These are phyloP conservation scores for Okapia johnstoni DNA, from an alignment of 2,113 vertebrate genomes.

Conservation along the genomic window DNA sequence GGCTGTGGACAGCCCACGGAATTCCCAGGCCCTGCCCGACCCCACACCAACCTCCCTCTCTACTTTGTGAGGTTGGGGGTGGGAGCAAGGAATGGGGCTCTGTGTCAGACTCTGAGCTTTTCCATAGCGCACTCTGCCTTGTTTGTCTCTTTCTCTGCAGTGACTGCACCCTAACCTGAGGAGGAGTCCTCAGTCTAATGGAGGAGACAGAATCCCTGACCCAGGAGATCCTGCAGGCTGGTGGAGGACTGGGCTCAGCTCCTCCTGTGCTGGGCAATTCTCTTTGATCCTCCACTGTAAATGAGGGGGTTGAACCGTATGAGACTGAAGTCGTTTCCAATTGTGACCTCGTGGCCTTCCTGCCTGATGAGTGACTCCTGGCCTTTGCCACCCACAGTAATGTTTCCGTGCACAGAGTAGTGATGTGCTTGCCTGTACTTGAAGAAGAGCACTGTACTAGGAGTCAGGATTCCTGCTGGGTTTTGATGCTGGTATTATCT, in stretches of 20 bases:
- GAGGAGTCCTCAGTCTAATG: neutral
- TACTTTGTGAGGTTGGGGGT: neutral
- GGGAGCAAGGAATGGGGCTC: neutral
- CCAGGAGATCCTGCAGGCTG: neutral
- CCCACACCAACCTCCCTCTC: neutral
- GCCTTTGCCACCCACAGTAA: neutral
- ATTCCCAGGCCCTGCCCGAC: constrained; percentile 67
- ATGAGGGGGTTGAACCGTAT: neutral
- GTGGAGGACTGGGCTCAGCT: neutral
- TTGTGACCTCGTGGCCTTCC: neutral
- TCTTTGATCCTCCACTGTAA: neutral
- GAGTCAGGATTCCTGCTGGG: neutral
- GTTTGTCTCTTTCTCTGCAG: neutral
- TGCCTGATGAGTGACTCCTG: neutral
- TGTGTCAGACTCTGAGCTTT: neutral
- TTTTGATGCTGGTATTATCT: neutral
- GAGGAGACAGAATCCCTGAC: neutral
- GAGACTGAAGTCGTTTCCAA: neutral
- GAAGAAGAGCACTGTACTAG: neutral
- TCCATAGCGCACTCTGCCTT: neutral
- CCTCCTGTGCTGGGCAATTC: neutral
- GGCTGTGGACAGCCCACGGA: constrained; percentile 55
- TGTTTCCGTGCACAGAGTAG: neutral
- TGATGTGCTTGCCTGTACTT: neutral
- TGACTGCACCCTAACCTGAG: neutral